Conservation (phyloP, 2,797 vertebrate genomes). For the Sebastes steindachneri region DNA sequence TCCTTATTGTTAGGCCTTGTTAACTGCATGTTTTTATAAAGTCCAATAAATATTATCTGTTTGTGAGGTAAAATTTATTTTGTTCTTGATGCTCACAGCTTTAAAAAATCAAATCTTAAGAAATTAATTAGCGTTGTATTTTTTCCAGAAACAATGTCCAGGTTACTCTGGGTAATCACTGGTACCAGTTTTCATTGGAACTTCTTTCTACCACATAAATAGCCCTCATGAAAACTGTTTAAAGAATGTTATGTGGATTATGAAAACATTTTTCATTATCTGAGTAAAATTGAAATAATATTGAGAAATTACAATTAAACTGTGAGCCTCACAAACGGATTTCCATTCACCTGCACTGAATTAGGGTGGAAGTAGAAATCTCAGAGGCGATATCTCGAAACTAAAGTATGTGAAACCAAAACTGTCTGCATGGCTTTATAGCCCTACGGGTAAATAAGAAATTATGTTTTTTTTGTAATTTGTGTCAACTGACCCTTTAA, state of each 20-base stretch:
- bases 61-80: too few species aligned
- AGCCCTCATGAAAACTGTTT: background rate
- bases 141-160: background rate
- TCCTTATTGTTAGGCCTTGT: too few species aligned
- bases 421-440: background rate
- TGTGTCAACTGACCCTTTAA: background rate
- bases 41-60: too few species aligned
- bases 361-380: background rate
- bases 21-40: too few species aligned
- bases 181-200: background rate
- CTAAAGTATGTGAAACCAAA: background rate
- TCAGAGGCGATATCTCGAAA: background rate
- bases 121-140: background rate
- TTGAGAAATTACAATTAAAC: too few species aligned
- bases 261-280: accelerated
- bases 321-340: accelerated
- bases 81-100: background rate
- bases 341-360: too few species aligned
- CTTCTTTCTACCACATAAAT: background rate
- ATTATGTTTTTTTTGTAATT: background rate
- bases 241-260: background rate
- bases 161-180: background rate
- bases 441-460: background rate
- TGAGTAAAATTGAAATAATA: background rate
- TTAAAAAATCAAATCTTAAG: background rate